phyloP scores from a whole-genome alignment of 2,113 vertebrate species.

The Gymnocephalus cernua region DNA sequence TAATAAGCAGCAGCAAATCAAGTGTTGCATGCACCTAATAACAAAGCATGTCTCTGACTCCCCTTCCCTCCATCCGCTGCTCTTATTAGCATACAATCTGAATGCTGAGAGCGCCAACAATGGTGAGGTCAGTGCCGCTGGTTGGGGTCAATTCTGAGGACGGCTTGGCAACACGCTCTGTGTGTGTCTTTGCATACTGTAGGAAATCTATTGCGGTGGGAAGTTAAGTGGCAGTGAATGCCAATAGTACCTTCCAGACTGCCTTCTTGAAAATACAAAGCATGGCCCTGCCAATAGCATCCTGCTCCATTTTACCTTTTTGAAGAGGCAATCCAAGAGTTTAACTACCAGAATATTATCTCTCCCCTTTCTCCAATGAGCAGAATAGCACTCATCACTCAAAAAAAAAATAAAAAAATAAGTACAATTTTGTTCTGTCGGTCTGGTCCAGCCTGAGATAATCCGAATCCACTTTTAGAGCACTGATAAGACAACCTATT shows the following conservation, averaged over 20 bases:
- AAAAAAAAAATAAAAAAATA: constrained; percentile 66
- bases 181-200: constrained; percentile 79
- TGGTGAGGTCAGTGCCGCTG: constrained; percentile 80
- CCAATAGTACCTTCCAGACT: constrained; percentile 76
- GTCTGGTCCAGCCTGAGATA: constrained; percentile 75
- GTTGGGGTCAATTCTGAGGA: constrained; percentile 80
- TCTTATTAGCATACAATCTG: constrained; percentile 87
- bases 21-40: constrained; percentile 77
- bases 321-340: constrained; percentile 81
- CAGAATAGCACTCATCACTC: constrained; percentile 72
- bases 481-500: constrained; percentile 85
- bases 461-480: constrained; percentile 82
- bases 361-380: constrained; percentile 61
- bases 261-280: constrained; percentile 82
- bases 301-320: constrained; percentile 76
- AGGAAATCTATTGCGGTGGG: constrained; percentile 77
- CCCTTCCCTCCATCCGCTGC: constrained; percentile 56
- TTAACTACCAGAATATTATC: constrained; percentile 83
- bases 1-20: constrained; percentile 74
- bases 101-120: constrained; percentile 83
- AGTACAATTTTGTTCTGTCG: constrained; percentile 76
- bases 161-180: constrained; percentile 73
- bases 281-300: constrained; percentile 60
- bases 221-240: constrained; percentile 85
- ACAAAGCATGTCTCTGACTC: constrained; percentile 62